Conservation (phyloP, 2,888 invertebrate species). For the Cylloceria caligata region DNA sequence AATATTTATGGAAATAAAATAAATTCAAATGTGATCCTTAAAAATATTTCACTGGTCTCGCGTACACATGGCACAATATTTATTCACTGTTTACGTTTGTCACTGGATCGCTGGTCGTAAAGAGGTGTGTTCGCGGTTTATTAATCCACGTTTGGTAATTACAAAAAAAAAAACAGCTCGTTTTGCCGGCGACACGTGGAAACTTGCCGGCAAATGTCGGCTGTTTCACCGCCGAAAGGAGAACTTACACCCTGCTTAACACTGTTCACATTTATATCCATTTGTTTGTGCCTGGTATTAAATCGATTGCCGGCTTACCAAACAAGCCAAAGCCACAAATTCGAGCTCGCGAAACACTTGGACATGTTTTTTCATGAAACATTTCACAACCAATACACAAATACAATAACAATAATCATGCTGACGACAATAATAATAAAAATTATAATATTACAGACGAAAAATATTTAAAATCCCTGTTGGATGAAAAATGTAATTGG, state of each 20-base stretch:
- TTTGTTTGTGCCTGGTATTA: slow-evolving; percentile 33
- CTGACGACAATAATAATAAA: neutral
- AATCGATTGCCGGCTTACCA: slow-evolving; percentile 33
- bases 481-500: neutral
- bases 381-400: neutral
- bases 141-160: slow-evolving; percentile 23
- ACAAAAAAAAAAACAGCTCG: neutral
- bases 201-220: slow-evolving; percentile 23
- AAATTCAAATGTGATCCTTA: neutral
- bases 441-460: slow-evolving; percentile 36
- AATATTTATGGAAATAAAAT: neutral
- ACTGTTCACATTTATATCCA: slow-evolving; percentile 58
- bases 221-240: neutral
- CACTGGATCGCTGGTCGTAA: slow-evolving; percentile 7
- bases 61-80: slow-evolving; percentile 19
- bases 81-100: slow-evolving; percentile 22
- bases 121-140: no score
- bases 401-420: neutral
- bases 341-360: slow-evolving; percentile 17
- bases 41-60: slow-evolving; percentile 17
- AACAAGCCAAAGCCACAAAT: neutral
- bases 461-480: slow-evolving; percentile 2
- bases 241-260: neutral
- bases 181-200: slow-evolving; percentile 29
- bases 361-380: neutral